phyloP scores from a whole-genome alignment of 2,113 vertebrate genomes.

The Bettongia penicillata region DNA sequence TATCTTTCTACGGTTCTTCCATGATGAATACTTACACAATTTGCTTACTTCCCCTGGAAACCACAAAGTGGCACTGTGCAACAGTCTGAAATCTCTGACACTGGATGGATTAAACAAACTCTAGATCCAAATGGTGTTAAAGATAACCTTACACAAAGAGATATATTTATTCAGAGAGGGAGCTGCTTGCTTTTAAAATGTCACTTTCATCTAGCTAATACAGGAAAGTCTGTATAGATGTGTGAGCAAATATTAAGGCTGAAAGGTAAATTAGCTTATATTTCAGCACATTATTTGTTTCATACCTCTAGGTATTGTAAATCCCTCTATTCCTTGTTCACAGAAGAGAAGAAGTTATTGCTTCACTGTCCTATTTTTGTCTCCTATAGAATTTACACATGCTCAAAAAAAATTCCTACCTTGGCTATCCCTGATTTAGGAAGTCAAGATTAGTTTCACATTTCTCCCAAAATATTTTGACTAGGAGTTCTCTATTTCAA shows the following conservation, averaged over 20 bases:
- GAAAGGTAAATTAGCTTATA: not conserved
- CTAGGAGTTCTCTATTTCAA: not conserved
- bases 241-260: not conserved
- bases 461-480: not conserved
- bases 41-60: constrained; percentile 15
- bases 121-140: not conserved
- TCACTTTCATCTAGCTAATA: not conserved
- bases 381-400: not conserved
- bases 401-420: not conserved
- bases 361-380: not conserved
- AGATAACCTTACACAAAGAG: not conserved
- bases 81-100: constrained; percentile 4
- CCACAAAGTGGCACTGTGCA: constrained; percentile 78
- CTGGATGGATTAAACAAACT: too few species aligned
- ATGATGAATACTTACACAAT: not conserved
- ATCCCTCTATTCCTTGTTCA: not conserved
- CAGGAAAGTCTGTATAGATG: not conserved
- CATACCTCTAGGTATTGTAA: not conserved
- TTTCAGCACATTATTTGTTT: not conserved
- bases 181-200: not conserved
- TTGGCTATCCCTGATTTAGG: not conserved
- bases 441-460: not conserved
- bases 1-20: constrained; percentile 24
- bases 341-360: not conserved
- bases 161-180: not conserved